phyloP scores from a whole-genome alignment of 2,888 invertebrate genomes.

The Ectemnius continuus region DNA sequence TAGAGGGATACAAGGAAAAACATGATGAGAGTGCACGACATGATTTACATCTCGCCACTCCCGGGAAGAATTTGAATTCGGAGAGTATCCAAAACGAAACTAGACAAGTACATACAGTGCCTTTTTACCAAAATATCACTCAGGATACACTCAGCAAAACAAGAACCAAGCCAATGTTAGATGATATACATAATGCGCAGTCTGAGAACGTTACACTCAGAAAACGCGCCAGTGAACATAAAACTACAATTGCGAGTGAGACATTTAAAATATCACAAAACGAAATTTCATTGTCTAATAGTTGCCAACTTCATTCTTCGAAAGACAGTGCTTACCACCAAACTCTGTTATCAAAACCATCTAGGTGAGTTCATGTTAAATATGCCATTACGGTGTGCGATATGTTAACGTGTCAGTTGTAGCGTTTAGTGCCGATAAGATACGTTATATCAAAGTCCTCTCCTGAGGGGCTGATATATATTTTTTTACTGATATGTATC shows the following conservation, averaged over 20 bases:
- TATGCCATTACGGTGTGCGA: no score
- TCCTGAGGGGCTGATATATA: conserved; percentile 13
- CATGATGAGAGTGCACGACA: conserved; percentile 24
- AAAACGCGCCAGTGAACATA: conserved; percentile 12
- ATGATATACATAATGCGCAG: conserved; percentile 35
- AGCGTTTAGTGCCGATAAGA: neutral
- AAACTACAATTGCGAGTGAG: conserved; percentile 12
- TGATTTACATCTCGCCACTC: conserved; percentile 26
- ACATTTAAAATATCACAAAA: conserved; percentile 77
- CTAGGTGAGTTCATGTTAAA: conserved; percentile 37
- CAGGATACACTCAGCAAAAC: conserved; percentile 37
- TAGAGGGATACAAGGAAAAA: neutral
- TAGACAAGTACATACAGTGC: conserved; percentile 41
- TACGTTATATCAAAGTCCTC: neutral
- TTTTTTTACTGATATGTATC: conserved; percentile 11
- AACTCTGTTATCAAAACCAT: conserved; percentile 77
- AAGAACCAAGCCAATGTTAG: conserved; percentile 39
- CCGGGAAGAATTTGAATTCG: conserved; percentile 15
- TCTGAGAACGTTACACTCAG: conserved; percentile 16
- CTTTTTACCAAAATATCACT: conserved; percentile 37
- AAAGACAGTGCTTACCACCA: conserved; percentile 76
- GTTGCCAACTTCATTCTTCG: conserved; percentile 83
- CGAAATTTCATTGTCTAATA: conserved; percentile 81
- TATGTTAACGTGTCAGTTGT: no score
- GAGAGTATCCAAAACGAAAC: conserved; percentile 41